A percentile compares a stretch with the other conserved stretches of the same genome.
These are phyloP conservation scores for Esox niger DNA, from an alignment of 2,113 vertebrate genomes.

Conservation along the genomic window DNA sequence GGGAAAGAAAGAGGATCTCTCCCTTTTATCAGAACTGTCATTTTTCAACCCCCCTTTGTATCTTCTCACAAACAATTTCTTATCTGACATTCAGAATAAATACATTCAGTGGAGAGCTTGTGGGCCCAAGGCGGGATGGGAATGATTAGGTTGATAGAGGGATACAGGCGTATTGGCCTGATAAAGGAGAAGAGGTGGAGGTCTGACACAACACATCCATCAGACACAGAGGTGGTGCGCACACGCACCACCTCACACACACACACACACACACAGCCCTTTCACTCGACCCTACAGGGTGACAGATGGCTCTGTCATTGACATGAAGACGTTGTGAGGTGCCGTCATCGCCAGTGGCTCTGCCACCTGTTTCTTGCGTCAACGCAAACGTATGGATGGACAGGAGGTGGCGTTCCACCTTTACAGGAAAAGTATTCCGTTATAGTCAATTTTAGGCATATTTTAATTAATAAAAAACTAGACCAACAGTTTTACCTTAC, in stretches of 20 bases:
- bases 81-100: slow-evolving; percentile 63
- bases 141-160: slow-evolving; percentile 64
- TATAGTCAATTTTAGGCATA: too few species aligned
- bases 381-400: slow-evolving; percentile 21
- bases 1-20: slow-evolving; percentile 9
- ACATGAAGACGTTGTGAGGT: slow-evolving; percentile 65
- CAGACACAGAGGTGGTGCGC: slow-evolving; percentile 51
- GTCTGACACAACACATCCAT: slow-evolving; percentile 61
- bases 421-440: too few species aligned
- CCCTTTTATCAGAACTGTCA: slow-evolving; percentile 35
- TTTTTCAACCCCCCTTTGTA: slow-evolving; percentile 57
- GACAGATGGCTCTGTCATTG: slow-evolving; percentile 61
- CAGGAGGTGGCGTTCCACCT: slow-evolving; percentile 16
- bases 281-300: slow-evolving; percentile 53
- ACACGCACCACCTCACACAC: too few species aligned
- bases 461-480: too few species aligned
- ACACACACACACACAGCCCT: slow-evolving; percentile 23
- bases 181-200: slow-evolving; percentile 53
- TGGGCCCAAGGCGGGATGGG: slow-evolving; percentile 52
- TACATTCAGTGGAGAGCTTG: slow-evolving; percentile 41
- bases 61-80: slow-evolving; percentile 60
- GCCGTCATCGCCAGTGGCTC: slow-evolving; percentile 48
- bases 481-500: too few species aligned
- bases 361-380: too few species aligned
- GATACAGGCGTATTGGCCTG: slow-evolving; percentile 57